Evolutionary conservation across 2,113 vertebrate genomes (phyloP), one percentile per base, ranked within the genome.

Genomic region (Xyliphius kryptos): DNA sequence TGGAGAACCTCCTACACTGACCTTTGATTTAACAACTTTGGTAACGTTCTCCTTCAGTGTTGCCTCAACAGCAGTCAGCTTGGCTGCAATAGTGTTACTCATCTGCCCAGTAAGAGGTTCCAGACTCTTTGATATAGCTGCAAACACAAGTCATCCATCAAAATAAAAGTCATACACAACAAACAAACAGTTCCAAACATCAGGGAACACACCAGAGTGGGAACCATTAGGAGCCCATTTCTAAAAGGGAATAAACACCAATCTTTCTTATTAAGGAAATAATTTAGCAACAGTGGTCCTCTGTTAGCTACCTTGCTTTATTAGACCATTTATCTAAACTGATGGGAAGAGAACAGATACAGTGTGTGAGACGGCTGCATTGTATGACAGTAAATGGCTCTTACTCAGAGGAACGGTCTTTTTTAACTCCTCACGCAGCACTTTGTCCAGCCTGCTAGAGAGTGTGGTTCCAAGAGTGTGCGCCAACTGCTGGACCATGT

Each of bases 11-110:
- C 14, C 12, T 14, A 26, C 6, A 41, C n/a, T n/a, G 20, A 97
- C 96, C 91, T 98, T 98, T 16, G 95, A 96, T 76, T 98, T 98
- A 56, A 94, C 87, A 41, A 98, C 86, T 71, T 98, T 98, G 67
- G 79, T 83, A 58, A 98, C 86, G 21, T 87, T 98, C 67, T 99
- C 96, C 63, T 96, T 99, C 73, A 98, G 77, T 0, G 82, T 86
- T 20, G 88, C 89, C 74, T 99, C 96, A 46, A 97, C 86, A 2
- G 91, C 87, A 0, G 90, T 87, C 56, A 99, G 84, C 71, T 93
- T 99, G 70, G 92, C 85, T 10, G 90, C 81, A 44, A 97, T 73
- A 0, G 89, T 89, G 71, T 77, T 94, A 75, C 68, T 96, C 62
- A 99, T 78, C 50, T 97, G 96, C 55, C 89, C 80, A 0, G 91